Percentiles rank a stretch among this genome's conserved stretches.
Conservation (phyloP, 2,113 vertebrate genomes). For the Clarias batrachus region DNA sequence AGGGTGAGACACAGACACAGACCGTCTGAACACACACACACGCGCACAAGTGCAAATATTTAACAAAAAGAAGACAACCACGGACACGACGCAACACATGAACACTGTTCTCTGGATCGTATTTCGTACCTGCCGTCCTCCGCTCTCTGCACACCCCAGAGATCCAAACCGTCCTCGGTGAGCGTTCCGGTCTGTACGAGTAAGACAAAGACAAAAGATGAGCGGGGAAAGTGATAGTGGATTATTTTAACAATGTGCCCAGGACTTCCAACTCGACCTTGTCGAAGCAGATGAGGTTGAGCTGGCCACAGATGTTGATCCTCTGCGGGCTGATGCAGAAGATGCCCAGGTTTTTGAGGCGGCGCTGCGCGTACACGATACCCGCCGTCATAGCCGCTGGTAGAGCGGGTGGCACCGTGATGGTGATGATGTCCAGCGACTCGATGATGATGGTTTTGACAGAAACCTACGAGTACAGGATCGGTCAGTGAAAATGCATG, state of each 20-base stretch:
- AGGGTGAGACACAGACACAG: not conserved
- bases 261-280: slow-evolving; percentile 75
- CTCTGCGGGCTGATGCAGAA: slow-evolving; percentile 98
- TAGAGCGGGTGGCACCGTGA: slow-evolving; percentile 94
- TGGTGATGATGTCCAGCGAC: slow-evolving; percentile 96
- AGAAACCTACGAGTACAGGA: slow-evolving; percentile 74
- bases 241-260: not conserved
- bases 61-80: not conserved
- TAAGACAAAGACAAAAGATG: not conserved
- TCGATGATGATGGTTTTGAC: slow-evolving; percentile 85
- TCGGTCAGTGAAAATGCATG: no score
- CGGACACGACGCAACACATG: not conserved
- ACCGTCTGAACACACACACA: not conserved
- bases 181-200: slow-evolving; percentile 88
- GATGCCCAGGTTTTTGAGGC: slow-evolving; percentile 86
- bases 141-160: slow-evolving; percentile 91
- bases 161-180: slow-evolving; percentile 94
- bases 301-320: slow-evolving; percentile 97
- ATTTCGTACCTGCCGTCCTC: slow-evolving; percentile 80
- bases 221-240: no score
- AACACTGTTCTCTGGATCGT: not conserved
- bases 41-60: not conserved
- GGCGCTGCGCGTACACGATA: slow-evolving; percentile 92
- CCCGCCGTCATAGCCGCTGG: slow-evolving; percentile 97
- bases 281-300: slow-evolving; percentile 97